phyloP scores from a whole-genome alignment of 2,113 vertebrate genomes.

The Phycodurus eques region DNA sequence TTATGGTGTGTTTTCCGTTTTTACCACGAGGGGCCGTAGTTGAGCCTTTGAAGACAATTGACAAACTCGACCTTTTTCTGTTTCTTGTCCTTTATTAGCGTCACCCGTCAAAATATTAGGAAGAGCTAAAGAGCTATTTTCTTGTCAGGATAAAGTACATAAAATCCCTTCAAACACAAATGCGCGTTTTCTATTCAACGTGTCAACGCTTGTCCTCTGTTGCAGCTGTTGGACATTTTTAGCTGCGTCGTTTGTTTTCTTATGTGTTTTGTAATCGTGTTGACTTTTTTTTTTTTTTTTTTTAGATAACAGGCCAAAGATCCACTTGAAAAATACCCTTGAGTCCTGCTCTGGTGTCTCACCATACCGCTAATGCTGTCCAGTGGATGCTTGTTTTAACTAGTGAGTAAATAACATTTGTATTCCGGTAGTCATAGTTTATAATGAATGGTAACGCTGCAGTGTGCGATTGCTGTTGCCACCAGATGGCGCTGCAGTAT shows the following conservation, averaged over 20 bases:
- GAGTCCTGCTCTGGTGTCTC: too few relatives aligned
- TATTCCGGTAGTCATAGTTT: neutral
- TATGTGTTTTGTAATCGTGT: neutral
- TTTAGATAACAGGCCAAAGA: neutral
- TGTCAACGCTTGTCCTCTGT: neutral
- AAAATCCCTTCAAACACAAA: neutral
- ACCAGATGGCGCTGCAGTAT: neutral
- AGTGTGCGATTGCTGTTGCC: neutral
- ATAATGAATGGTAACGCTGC: neutral
- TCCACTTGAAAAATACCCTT: neutral
- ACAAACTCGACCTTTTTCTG: too few relatives aligned
- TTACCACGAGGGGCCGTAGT: conserved; percentile 29
- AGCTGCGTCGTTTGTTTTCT: neutral
- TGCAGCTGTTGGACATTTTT: neutral
- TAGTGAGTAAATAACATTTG: neutral
- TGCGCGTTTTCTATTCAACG: neutral
- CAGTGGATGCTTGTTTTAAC: too few relatives aligned
- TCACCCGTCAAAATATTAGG: neutral
- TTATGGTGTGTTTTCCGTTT: neutral
- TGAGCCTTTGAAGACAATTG: neutral
- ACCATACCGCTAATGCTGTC: neutral
- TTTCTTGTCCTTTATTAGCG: neutral
- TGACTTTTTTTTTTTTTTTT: neutral
- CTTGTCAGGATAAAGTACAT: neutral
- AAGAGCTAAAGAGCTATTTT: neutral